Base-by-base conservation (phyloP, 1,140 invertebrate species). In the Drosophila repleta region DNA sequence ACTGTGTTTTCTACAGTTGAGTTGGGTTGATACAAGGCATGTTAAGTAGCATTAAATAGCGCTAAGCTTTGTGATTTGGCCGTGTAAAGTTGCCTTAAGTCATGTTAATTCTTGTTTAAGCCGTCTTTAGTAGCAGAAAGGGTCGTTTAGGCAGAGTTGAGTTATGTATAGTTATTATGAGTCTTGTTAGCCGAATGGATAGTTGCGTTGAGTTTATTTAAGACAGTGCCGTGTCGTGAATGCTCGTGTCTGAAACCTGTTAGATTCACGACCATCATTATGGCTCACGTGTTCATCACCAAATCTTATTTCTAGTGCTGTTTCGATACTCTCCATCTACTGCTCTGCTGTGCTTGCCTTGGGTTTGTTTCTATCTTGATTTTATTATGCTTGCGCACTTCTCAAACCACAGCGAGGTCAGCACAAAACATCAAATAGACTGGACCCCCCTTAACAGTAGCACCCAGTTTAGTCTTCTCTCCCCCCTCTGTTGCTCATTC, bases 361-460 rank as follows among this genome's bases (percentile, higher is more conserved):
- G 15, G 63, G 41, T 68, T 39, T 62, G 41, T 68, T 81, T 77
- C 65, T 85, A 87, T 85, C 82, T 87, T 82, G 82, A 85, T 85
- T 85, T 82, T 85, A 85, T 85, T 85, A 85, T 87, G 79, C 83
- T 87, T 87, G 74, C 82, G 78, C 78, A 87, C 83, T 85, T 82
- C 74, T 70, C 77, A 65, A 78, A 76, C 83, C 82, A 68, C 83
- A 87, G 82, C 82, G 82, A 75, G 82, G 81, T 85, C 81, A 85
- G 81, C 74, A 81, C 69, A 81, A 84, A 80, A 88, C 82, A 85
- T 85, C 82, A 85, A 87, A 85, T 85, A 72, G 78, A 82, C 74
- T 71, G 70, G 62, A 26, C 74, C 64, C 18, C 52, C 52, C 35
- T 17, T 15, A 17, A 49, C 41, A 60, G 11, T 55, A 17, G 15